These are phyloP conservation scores for Physeter macrocephalus DNA, from an alignment of 2,113 vertebrate species.

Conservation along the genomic window DNA sequence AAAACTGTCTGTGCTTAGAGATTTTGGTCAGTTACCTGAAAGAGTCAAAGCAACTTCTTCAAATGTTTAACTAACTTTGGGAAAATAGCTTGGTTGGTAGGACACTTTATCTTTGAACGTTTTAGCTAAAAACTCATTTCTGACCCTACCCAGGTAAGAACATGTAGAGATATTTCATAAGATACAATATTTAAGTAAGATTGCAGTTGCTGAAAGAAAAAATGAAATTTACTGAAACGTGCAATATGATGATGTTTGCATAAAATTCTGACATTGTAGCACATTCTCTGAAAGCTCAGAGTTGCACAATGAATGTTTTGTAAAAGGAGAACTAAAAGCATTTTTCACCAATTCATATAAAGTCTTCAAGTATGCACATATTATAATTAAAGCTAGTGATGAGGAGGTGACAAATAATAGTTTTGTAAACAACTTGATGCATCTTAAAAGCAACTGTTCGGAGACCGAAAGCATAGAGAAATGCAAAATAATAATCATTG, in stretches of 20 bases:
- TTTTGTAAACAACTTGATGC: slow-evolving; percentile 23
- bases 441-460: slow-evolving; percentile 44
- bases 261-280: slow-evolving; percentile 16
- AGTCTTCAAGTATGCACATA: background rate
- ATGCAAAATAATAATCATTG: background rate
- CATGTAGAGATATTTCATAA: background rate
- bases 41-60: background rate
- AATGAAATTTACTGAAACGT: slow-evolving; percentile 13
- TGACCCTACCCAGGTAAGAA: background rate
- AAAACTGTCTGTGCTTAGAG: background rate
- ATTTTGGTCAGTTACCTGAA: background rate
- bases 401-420: background rate
- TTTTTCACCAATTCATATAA: slow-evolving; percentile 41
- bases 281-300: background rate
- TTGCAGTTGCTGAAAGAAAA: background rate
- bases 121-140: slow-evolving; percentile 5
- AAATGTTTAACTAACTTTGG: background rate
- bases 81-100: background rate
- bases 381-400: background rate
- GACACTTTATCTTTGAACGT: background rate
- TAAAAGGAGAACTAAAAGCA: slow-evolving; percentile 37
- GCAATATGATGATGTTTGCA: background rate
- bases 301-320: background rate
- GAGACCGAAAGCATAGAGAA: background rate
- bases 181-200: slow-evolving; percentile 5